Evolutionary conservation across 2,797 vertebrate genomes (phyloP).

Genomic region (Danio jaintianensis): DNA sequence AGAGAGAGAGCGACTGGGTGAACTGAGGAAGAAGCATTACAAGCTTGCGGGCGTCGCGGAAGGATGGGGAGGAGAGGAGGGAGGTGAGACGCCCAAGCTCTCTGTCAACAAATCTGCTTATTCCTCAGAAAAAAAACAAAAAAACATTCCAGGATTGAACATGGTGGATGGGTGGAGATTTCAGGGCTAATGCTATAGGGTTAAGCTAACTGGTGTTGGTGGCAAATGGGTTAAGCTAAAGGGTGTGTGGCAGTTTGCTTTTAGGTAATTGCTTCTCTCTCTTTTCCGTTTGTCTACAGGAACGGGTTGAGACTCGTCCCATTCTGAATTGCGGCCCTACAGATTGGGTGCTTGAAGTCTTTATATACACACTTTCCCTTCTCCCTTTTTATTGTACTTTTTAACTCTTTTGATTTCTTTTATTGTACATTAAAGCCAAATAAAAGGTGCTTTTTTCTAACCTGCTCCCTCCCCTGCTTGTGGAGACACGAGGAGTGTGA

Average conservation of each 20-base stretch:
- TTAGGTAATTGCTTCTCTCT: constrained; percentile 4
- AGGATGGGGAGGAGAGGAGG: constrained; percentile 89
- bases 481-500: constrained; percentile 34
- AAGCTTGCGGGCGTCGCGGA: constrained; percentile 93
- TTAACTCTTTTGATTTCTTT: constrained; percentile 61
- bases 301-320: constrained; percentile 71
- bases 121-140: neutral
- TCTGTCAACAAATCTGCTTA: neutral
- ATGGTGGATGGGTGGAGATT: neutral
- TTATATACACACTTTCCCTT: constrained; percentile 60
- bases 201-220: neutral
- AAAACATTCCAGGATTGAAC: neutral
- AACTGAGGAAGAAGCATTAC: constrained; percentile 97
- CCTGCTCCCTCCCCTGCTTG: constrained; percentile 42
- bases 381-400: constrained; percentile 64
- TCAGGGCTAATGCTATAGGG: neutral
- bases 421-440: constrained; percentile 76
- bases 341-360: constrained; percentile 59
- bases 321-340: constrained; percentile 50
- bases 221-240: neutral
- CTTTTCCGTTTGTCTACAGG: constrained; percentile 64
- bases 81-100: constrained; percentile 65
- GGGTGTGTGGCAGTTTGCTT: neutral
- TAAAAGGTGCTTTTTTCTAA: constrained; percentile 78
- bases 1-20: constrained; percentile 92